phyloP scores from a whole-genome alignment of 2,797 vertebrate genomes.

The Falco rusticolus region DNA sequence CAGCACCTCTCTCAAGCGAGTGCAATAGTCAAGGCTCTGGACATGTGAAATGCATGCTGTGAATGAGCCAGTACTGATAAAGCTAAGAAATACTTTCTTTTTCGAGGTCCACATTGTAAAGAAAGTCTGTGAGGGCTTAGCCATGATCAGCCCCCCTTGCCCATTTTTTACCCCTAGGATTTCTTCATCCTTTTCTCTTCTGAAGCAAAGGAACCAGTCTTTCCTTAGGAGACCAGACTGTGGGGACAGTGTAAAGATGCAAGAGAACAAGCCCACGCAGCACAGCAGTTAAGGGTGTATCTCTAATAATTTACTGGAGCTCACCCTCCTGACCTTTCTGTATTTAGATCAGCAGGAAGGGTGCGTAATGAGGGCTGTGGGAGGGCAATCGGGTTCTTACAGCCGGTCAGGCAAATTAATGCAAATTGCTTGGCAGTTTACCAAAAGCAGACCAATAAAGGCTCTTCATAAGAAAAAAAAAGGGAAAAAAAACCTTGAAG shows the following conservation, averaged over 20 bases:
- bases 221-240: neutral
- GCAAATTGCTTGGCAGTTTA: neutral
- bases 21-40: neutral
- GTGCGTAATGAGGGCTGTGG: neutral
- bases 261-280: neutral
- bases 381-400: neutral
- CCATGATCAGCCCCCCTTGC: neutral
- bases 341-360: slow-evolving; percentile 9
- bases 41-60: neutral
- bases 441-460: neutral
- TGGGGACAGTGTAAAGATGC: fast-evolving
- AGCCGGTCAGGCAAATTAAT: slow-evolving; percentile 34
- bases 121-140: neutral
- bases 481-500: neutral
- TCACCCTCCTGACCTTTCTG: slow-evolving; percentile 29
- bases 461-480: neutral
- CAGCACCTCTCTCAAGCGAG: neutral
- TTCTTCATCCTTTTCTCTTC: neutral
- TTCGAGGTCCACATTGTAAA: neutral
- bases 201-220: neutral
- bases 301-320: neutral
- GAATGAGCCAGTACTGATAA: neutral
- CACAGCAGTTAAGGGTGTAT: neutral
- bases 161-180: neutral
- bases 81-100: neutral